Conservation (phyloP, 2,797 vertebrate species). For the Eleutherodactylus coqui region DNA sequence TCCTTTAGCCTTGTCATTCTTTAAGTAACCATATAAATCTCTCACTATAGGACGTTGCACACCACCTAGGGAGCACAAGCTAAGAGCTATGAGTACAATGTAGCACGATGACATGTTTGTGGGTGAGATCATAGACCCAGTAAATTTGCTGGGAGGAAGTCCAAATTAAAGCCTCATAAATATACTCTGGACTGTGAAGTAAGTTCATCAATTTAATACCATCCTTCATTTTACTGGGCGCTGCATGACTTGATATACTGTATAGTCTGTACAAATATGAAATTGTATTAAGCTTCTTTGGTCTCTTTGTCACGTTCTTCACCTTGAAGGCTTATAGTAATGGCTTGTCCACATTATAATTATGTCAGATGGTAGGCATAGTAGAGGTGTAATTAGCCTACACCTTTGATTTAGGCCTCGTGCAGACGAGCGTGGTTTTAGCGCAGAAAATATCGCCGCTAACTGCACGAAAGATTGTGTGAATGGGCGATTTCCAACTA, state of each 20-base stretch:
- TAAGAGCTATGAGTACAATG: not conserved
- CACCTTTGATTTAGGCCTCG: too few species aligned
- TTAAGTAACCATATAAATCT: not conserved
- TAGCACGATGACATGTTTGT: not conserved
- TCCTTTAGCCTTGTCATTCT: not conserved
- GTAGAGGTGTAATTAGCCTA: too few species aligned
- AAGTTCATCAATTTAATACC: not conserved
- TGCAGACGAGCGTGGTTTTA: too few species aligned
- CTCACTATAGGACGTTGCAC: not conserved
- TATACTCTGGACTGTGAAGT: not conserved
- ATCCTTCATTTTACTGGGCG: not conserved
- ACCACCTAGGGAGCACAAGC: not conserved
- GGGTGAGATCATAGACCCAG: not conserved
- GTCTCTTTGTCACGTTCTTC: not conserved
- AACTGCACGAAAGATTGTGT: too few species aligned
- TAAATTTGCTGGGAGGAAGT: conserved; percentile 17
- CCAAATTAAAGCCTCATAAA: not conserved
- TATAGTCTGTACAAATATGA: not conserved
- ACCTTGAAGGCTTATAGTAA: not conserved
- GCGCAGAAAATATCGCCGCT: too few species aligned
- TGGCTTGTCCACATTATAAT: not conserved
- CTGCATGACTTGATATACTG: not conserved
- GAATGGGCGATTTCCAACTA: too few species aligned
- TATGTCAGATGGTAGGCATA: too few species aligned
- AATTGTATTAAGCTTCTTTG: not conserved